phyloP scores from a whole-genome alignment of 2,113 vertebrate genomes.

The Petrocephalus zakoni region DNA sequence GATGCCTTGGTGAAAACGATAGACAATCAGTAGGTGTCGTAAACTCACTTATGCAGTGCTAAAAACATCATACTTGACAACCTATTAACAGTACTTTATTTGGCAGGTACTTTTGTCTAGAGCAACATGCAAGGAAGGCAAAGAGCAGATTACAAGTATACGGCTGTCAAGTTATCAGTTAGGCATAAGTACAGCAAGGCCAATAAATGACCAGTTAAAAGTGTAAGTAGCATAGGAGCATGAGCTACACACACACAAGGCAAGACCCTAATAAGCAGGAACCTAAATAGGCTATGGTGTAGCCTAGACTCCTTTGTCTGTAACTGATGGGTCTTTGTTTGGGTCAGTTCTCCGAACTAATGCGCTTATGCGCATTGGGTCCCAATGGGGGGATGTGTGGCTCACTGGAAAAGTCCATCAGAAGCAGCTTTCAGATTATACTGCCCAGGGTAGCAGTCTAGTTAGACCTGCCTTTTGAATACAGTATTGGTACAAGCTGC shows the following conservation, averaged over 20 bases:
- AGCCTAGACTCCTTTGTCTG: neutral
- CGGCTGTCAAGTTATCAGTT: neutral
- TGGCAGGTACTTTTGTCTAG: neutral
- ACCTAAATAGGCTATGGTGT: neutral
- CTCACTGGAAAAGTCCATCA: neutral
- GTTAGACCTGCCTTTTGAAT: neutral
- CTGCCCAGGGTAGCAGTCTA: neutral
- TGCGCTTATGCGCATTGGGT: neutral
- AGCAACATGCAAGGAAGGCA: neutral
- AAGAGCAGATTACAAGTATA: neutral
- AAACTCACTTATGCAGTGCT: neutral
- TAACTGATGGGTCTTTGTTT: neutral
- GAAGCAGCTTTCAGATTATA: neutral
- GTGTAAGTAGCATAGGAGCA: neutral
- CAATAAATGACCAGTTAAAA: neutral
- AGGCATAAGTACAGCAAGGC: neutral
- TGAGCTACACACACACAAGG: neutral
- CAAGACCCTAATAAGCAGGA: neutral
- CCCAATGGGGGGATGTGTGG: neutral
- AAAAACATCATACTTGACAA: neutral
- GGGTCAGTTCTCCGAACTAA: neutral
- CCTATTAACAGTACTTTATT: neutral
- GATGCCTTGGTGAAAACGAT: neutral
- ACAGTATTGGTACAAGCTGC: neutral
- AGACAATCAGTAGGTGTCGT: neutral